Evolutionary conservation across 1,140 invertebrate species (phyloP).

Genomic region (Tribolium castaneum): DNA sequence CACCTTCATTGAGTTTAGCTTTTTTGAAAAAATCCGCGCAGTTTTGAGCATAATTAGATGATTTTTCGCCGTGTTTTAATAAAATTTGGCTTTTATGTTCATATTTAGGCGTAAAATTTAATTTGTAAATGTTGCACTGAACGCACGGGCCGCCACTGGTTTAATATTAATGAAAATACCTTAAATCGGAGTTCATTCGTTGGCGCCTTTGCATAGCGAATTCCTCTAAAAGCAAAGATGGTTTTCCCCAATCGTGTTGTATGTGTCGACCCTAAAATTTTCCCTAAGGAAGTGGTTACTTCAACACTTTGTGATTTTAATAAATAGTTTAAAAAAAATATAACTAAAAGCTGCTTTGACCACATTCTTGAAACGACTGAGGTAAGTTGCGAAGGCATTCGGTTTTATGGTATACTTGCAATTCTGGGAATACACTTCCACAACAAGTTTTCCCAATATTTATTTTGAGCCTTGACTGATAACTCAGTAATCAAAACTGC

Average conservation of each 20-base stretch:
- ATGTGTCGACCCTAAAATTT: slow-evolving; percentile 62
- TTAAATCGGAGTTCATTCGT: slow-evolving; percentile 70
- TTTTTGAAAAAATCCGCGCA: no score
- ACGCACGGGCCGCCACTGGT: no score
- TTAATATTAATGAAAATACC: slow-evolving; percentile 69
- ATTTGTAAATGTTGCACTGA: background rate
- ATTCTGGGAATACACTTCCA: background rate
- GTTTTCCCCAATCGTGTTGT: slow-evolving; percentile 64
- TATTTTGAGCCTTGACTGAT: background rate
- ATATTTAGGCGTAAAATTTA: background rate
- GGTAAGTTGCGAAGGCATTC: background rate
- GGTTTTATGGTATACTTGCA: background rate
- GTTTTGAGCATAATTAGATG: background rate
- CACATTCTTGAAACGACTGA: background rate
- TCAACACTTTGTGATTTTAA: background rate
- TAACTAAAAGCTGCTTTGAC: background rate
- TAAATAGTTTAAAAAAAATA: background rate
- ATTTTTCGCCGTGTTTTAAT: no score
- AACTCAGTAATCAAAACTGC: no score
- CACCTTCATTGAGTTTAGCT: no score
- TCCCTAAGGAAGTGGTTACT: slow-evolving; percentile 56
- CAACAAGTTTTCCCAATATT: background rate
- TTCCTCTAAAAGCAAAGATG: slow-evolving; percentile 72
- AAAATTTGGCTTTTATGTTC: no score
- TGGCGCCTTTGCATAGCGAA: slow-evolving; percentile 72